These are phyloP conservation scores for Anticlea derivata DNA, from an alignment of 2,888 invertebrate genomes.

Conservation along the genomic window DNA sequence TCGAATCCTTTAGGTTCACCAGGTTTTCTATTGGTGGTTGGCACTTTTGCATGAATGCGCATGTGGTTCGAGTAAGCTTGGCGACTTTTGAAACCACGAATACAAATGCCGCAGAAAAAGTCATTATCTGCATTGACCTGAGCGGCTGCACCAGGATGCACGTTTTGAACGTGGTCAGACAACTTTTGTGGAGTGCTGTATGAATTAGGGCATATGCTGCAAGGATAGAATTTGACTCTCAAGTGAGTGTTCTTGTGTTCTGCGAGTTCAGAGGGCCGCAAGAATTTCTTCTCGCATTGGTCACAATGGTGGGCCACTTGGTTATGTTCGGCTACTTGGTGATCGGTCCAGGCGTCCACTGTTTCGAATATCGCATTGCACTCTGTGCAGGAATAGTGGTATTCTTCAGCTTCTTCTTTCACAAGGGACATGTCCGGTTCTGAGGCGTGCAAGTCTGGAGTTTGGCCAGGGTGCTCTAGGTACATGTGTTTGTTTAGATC, in stretches of 20 bases:
- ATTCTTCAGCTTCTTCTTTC: conserved; percentile 79
- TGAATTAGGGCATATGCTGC: conserved; percentile 83
- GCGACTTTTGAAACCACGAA: conserved; percentile 83
- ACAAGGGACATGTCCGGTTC: conserved; percentile 75
- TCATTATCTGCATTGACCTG: conserved; percentile 56
- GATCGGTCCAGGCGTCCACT: conserved; percentile 83
- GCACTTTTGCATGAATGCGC: conserved; percentile 80
- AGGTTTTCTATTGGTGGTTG: conserved; percentile 77
- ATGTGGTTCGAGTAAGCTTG: conserved; percentile 82
- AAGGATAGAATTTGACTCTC: conserved; percentile 86
- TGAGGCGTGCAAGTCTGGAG: conserved; percentile 52
- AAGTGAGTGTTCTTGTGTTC: conserved; percentile 87
- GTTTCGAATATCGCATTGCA: conserved; percentile 84
- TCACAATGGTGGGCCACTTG: conserved; percentile 83
- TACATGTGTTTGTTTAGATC: conserved; percentile 85
- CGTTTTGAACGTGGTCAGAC: conserved; percentile 81
- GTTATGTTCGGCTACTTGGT: conserved; percentile 82
- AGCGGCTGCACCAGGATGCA: conserved; percentile 69
- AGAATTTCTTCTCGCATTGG: conserved; percentile 86
- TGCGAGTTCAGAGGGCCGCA: conserved; percentile 83
- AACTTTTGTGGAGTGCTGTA: conserved; percentile 86
- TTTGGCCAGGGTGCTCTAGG: conserved; percentile 80
- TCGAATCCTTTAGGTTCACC: conserved; percentile 67
- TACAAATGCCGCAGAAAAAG: conserved; percentile 84
- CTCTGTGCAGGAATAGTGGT: conserved; percentile 85